Evolutionary conservation across 1,140 invertebrate genomes (phyloP), one percentile per base, ranked within the genome.

Genomic region (Saccostrea cuccullata): DNA sequence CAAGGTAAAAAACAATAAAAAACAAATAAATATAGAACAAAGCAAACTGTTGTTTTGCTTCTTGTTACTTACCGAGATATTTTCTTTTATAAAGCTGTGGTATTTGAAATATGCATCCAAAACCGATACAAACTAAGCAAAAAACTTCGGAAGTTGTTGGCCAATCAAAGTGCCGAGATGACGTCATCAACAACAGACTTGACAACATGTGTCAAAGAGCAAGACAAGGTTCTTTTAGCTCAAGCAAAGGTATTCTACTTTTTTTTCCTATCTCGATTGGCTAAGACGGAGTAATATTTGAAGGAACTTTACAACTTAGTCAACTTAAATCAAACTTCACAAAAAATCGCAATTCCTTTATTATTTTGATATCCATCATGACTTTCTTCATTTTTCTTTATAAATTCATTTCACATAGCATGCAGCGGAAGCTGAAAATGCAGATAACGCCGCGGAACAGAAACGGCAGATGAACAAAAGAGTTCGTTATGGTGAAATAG

Each of bases 111-210:
- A 17, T 93, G 93, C 85, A 94, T 94, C 13, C 94, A 94, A 89
- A 94, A 94, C 86, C 82, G 94, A 55, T 94, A 94, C 90, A 94
- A 94, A 85, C 87, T 94, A n/a, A 94, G 93, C 91, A 94, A 94
- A 82, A 94, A 94, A 77, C 91, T 91, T 64, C 89, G 94, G 40
- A 94, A 94, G 84, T 92, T 91, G 67, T 60, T 88, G 26, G 55
- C 91, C 26, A 60, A 4, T 23, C 84, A 85, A 64, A 64, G 17
- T 40, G 55, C 84, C 13, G 91, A 92, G 82, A 64, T 90, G 1
- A 88, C 87, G 56, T 85, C 86, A 6, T 90, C 87, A 20, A 87
- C 88, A 40, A 88, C 86, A 20, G 89, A 91, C 47, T 70, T 91
- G 6, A 77, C 70, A 30, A 36, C 70, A 12, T 77, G 70, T 12